Conservation (phyloP, 2,888 invertebrate species). For the Heliconius erato region DNA sequence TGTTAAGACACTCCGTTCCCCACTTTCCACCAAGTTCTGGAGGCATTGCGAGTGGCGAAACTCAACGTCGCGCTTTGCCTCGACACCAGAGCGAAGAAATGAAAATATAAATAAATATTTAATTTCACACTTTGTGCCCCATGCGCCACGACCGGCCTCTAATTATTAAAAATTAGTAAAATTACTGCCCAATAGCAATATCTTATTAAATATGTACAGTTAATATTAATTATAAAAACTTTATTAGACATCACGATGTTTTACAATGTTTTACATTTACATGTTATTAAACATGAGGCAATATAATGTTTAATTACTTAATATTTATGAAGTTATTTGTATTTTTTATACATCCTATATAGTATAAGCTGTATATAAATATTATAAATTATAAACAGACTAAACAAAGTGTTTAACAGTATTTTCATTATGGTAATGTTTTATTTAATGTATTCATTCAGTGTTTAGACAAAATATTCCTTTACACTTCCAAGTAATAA, state of each 20-base stretch:
- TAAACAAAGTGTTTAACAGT: not conserved
- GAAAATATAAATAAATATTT: no score
- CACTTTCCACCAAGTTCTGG: no score
- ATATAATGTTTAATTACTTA: not conserved
- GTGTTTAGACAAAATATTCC: slow-evolving; percentile 24
- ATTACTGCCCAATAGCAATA: not conserved
- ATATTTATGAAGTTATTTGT: not conserved
- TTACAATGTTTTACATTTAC: not conserved
- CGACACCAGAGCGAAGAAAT: no score
- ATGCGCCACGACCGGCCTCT: no score
- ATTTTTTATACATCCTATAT: not conserved
- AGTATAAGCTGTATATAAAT: not conserved
- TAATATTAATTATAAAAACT: not conserved
- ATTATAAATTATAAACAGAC: slow-evolving; percentile 2
- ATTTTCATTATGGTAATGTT: slow-evolving; percentile 18
- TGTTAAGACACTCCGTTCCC: no score
- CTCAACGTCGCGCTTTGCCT: no score
- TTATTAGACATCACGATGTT: not conserved
- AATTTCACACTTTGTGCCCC: no score
- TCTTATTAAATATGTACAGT: not conserved
- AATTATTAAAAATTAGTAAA: no score
- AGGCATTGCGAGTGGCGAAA: no score
- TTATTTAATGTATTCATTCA: slow-evolving; percentile 18
- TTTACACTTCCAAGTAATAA: slow-evolving; percentile 10
- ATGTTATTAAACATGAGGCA: not conserved